Base-by-base conservation (phyloP, 1,140 invertebrate species). In the Zaprionus tsacasi region DNA sequence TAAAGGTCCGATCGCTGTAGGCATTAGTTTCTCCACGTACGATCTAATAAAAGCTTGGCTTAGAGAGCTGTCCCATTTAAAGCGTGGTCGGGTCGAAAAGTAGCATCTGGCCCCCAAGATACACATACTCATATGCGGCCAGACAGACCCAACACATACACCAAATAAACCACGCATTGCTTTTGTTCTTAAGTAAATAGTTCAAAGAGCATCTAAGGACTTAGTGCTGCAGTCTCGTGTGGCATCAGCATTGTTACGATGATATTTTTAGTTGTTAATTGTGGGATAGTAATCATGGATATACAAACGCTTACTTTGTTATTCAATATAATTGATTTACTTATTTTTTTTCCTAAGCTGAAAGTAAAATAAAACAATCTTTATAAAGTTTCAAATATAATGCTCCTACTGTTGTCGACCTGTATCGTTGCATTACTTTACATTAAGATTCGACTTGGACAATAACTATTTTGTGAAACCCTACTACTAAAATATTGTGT, bases 1-100 rank as follows among this genome's bases (percentile, higher is more conserved):
- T 3, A 99, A 99, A 93, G 99, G 99, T 6, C 99, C 99, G 0
- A 97, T 99, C 52, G 97, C 98, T 3, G 98, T 99, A n/a, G 98
- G 99, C 45, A 98, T 99, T 73, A 99, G 98, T 92, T 99, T 99
- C 94, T 96, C 98, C 3, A 98, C 97, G 0, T 99, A 99, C 93
- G 99, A 99, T 93, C 93, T 95, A 21, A 95, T 97, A 30, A 95
- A 95, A 74, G 94, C 95, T 60, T 93, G 93, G 58, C 92, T 97
- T 33, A 81, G 85, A 21, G 72, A 92, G 64, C 50, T 92, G 27
- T 80, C 79, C n/a, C 91, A 92, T 58, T 68, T 91, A 30, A 92
- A 90, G 66, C 79, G 86, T 43, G 91, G 91, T 40, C 72, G 86
- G 71, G 10, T 67, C 56, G 58, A 78, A 0, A 33, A 78, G 11